These are phyloP conservation scores for Euphydryas editha DNA, from an alignment of 2,888 invertebrate genomes.

Conservation along the genomic window DNA sequence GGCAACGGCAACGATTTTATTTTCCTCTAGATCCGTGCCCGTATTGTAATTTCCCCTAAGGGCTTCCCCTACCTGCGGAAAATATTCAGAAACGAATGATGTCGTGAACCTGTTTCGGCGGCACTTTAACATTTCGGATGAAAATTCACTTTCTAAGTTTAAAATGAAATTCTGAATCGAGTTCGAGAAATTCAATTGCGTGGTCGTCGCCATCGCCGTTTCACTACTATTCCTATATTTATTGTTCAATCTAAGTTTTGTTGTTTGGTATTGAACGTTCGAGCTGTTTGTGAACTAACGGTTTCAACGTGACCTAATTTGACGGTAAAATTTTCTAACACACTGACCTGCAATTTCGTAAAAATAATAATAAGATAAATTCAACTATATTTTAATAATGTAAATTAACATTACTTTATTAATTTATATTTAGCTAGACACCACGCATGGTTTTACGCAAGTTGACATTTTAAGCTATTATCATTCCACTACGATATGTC, in stretches of 20 bases:
- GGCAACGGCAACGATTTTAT: slow-evolving; percentile 73
- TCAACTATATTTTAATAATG: too few relatives aligned
- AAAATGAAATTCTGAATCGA: slow-evolving; percentile 64
- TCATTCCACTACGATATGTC: too few relatives aligned
- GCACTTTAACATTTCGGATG: slow-evolving; percentile 51
- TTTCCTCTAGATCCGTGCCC: slow-evolving; percentile 61
- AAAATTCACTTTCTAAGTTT: slow-evolving; percentile 60
- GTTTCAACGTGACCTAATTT: slow-evolving; percentile 20
- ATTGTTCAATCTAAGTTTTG: slow-evolving; percentile 46
- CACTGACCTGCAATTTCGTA: too few relatives aligned
- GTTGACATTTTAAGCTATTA: too few relatives aligned
- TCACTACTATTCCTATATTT: slow-evolving; percentile 41
- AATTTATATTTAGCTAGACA: too few relatives aligned
- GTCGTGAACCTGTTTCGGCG: slow-evolving; percentile 73
- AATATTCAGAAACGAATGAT: slow-evolving; percentile 78
- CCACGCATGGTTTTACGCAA: too few relatives aligned
- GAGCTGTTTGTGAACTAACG: slow-evolving; percentile 22
- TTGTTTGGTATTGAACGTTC: slow-evolving; percentile 31
- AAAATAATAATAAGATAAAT: too few relatives aligned
- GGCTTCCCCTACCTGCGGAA: slow-evolving; percentile 71
- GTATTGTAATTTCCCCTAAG: slow-evolving; percentile 72
- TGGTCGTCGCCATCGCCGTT: slow-evolving; percentile 45
- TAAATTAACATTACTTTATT: too few relatives aligned
- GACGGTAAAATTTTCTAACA: too few relatives aligned
- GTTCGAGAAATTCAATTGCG: slow-evolving; percentile 65